Base-by-base conservation (phyloP, 2,797 vertebrate genomes). In the Scyliorhinus canicula region DNA sequence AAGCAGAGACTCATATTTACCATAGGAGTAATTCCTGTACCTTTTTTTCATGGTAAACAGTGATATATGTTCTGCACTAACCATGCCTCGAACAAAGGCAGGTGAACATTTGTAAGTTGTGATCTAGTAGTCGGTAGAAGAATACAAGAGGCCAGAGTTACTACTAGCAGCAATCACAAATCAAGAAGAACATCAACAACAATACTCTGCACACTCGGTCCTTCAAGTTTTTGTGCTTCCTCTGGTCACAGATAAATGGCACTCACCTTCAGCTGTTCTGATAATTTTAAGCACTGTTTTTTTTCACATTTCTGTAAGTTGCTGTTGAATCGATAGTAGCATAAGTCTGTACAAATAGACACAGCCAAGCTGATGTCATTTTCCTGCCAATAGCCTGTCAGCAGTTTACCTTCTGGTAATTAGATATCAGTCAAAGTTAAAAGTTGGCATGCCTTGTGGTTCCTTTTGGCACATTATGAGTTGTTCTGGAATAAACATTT, bases 401-500 rank as follows among this genome's bases (percentile, higher is more conserved):
- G 67, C 65, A 94, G 67, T 71, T 71, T 74, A 74, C 67, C 93
- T 71, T 71, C 93, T 94, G 28, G 65, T 94, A 94, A 94, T 94
- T 94, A 94, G 63, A 69, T 52, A 94, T 71, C 93, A 94, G 63
- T 94, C 93, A 94, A 94, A 94, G 93, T 94, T 94, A 74, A 55
- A 74, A 71, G 65, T 94, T 94, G 93, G 93, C 93, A 71, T 35
- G 47, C 28, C 44, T 71, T 74, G 14, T 40, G 28, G 44, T 94
- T 94, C 67, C 63, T 94, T 94, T 94, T 94, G 93, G 93, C 93
- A 94, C 93, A 94, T 94, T 94, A 50, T 50, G 67, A 69, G 67
- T 52, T 94, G 93, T 94, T 71, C 93, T 94, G 67, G 93, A 94
- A 94, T 94, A 94, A 94, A 94, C 93, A 94, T 94, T 94, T 69